These are phyloP conservation scores for Crotalus helleri DNA, from an alignment of 2,113 vertebrate species.

Conservation along the genomic window DNA sequence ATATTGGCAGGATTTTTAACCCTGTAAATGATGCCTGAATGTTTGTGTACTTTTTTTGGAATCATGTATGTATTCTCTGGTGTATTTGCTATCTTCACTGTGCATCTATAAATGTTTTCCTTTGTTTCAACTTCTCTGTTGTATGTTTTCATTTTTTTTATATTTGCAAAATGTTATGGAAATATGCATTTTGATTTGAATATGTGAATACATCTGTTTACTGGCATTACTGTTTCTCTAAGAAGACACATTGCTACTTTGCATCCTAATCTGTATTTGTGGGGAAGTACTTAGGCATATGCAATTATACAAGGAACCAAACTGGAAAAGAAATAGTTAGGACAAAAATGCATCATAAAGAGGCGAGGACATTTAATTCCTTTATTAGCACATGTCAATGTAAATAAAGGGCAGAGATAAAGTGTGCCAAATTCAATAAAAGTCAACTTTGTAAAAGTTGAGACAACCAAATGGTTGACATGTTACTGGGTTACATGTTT, in stretches of 20 bases:
- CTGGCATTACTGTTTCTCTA: neutral
- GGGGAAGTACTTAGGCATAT: neutral
- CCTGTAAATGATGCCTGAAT: neutral
- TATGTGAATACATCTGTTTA: neutral
- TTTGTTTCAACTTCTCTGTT: neutral
- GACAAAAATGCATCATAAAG: neutral
- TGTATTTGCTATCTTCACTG: neutral
- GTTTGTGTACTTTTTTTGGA: slow-evolving; percentile 28
- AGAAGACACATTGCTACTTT: neutral
- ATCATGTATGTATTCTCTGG: slow-evolving; percentile 14
- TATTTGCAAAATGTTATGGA: neutral
- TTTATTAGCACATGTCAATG: neutral
- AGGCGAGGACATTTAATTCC: neutral
- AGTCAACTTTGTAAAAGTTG: neutral
- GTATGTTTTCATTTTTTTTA: neutral
- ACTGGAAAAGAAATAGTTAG: slow-evolving; percentile 9
- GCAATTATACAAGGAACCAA: neutral
- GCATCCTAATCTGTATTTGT: neutral
- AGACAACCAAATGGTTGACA: neutral
- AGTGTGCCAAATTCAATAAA: neutral
- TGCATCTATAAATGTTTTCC: neutral
- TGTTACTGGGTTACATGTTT: rapidly evolving
- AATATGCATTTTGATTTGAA: slow-evolving; percentile 15
- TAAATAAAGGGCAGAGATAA: rapidly evolving
- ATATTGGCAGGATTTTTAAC: neutral